Conservation (phyloP, 2,113 vertebrate species). For the Hemiprocne comata region DNA sequence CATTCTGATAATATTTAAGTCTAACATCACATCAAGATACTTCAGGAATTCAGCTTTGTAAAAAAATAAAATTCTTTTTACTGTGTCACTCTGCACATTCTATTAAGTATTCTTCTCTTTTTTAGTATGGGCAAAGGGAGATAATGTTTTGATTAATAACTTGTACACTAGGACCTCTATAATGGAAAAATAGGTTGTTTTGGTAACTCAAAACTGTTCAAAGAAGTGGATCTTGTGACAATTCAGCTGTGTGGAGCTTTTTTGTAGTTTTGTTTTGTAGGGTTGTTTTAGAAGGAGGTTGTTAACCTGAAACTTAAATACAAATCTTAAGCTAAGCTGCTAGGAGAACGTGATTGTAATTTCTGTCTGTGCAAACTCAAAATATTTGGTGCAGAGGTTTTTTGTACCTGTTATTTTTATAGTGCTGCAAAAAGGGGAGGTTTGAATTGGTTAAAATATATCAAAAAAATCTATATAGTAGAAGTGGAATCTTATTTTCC, state of each 20-base stretch:
- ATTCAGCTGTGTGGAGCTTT: neutral
- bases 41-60: neutral
- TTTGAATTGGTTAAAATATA: neutral
- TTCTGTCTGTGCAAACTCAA: neutral
- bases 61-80: neutral
- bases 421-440: neutral
- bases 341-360: neutral
- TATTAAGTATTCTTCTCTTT: neutral
- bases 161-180: neutral
- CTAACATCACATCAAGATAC: neutral
- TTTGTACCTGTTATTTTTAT: neutral
- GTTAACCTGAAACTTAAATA: neutral
- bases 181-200: neutral
- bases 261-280: neutral
- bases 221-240: neutral
- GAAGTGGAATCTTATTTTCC: neutral
- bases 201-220: neutral
- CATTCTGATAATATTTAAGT: neutral
- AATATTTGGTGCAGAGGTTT: neutral
- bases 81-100: neutral
- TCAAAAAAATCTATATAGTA: neutral
- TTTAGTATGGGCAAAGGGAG: neutral
- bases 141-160: neutral
- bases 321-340: neutral
- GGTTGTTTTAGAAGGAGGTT: neutral